Base-by-base conservation (phyloP, 2,113 vertebrate species). In the Herpetotheres cachinnans region DNA sequence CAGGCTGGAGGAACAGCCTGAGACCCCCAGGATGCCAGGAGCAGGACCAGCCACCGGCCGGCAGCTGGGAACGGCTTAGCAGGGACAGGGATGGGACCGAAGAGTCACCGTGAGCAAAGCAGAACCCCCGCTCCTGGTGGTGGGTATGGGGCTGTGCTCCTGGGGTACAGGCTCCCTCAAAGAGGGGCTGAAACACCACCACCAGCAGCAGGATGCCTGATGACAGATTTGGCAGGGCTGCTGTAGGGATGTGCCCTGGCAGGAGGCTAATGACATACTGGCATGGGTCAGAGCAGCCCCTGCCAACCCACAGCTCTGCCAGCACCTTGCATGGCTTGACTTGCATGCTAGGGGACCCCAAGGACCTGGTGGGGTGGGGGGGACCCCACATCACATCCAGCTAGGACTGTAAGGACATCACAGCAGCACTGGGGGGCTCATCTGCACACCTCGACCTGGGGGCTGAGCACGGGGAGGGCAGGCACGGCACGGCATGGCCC, bases 101-200 rank as follows among this genome's bases (percentile, higher is more conserved):
- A 89, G 52, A 44, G 26, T n/a, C 47, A 63, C 44, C 0, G 0
- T 21, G 44, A 86, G 46, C 54, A 36, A 89, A 89, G 70, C 22
- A n/a, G 49, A 78, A 65, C 12, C 11, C n/a, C 80, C 0, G 2
- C 10, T 38, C 25, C 0, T 0, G 14, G 25, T 1, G 1, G n/a
- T 46, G 47, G 34, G 12, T n/a, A 67, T 1, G 2, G 36, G 26
- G 18, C 71, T 80, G 40, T 38, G 26, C 29, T 95, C 40, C 71
- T 69, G 36, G 49, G 8, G 22, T 44, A 83, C 7, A 36, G 38
- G 21, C 5, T 73, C 20, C 56, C 63, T 65, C 46, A 65, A 15
- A 40, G 26, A 56, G 24, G 14, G 27, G 30, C 30, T 79, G 85
- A 90, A 92, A 74, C 46, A 47, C 21, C 2, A 3, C 14, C 74